phyloP scores from a whole-genome alignment of 2,888 invertebrate species.

The Norana najaformis region DNA sequence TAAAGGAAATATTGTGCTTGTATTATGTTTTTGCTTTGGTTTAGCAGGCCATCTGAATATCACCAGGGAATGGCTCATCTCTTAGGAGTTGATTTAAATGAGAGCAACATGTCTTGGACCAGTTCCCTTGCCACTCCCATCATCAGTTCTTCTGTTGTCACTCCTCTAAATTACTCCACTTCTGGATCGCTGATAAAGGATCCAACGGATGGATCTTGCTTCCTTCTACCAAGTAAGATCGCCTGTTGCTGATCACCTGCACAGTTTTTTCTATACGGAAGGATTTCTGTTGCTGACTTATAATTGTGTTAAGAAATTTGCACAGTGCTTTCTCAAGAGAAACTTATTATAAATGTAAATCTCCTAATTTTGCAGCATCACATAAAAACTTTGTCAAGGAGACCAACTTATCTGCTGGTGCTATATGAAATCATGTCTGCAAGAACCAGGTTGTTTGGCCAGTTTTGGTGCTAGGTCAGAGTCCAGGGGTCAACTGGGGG shows the following conservation, averaged over 20 bases:
- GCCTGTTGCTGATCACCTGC: not conserved
- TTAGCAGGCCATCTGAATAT: not conserved
- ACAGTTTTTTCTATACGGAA: too few species aligned
- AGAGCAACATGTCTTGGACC: constrained; percentile 10
- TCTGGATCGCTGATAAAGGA: not conserved
- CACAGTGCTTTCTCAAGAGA: too few species aligned
- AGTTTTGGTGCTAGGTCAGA: too few species aligned
- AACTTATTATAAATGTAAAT: too few species aligned
- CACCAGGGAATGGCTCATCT: not conserved
- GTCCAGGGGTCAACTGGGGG: too few species aligned
- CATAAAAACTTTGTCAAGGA: too few species aligned
- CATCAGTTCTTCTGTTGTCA: not conserved
- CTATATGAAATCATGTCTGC: too few species aligned
- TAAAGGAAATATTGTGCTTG: not conserved
- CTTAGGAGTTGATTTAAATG: not conserved
- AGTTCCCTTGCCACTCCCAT: constrained; percentile 18
- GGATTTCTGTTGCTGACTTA: not conserved
- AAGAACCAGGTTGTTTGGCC: too few species aligned
- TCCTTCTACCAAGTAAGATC: constrained; percentile 18
- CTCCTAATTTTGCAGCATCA: too few species aligned
- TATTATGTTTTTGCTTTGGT: not conserved
- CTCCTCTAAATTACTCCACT: not conserved
- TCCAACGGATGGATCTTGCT: not conserved
- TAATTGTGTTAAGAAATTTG: too few species aligned
- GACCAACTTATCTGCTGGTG: too few species aligned